Evolutionary conservation across 2,797 vertebrate species (phyloP).

Genomic region (Poecilia velifera): DNA sequence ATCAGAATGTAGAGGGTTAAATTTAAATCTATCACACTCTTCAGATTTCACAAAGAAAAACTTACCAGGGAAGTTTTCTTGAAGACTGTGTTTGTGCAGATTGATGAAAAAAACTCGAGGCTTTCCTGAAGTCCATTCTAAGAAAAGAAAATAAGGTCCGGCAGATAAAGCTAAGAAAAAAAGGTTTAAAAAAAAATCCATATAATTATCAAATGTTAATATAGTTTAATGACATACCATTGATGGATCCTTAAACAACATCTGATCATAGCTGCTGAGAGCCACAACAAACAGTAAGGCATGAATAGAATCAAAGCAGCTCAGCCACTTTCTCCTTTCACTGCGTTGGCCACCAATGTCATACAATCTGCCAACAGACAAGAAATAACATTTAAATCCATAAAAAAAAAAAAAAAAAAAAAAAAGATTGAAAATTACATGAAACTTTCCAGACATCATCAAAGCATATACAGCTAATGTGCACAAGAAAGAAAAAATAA

Average conservation of each 20-base stretch:
- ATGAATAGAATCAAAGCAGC: constrained; percentile 79
- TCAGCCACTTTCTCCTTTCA: constrained; percentile 79
- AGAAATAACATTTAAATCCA: not conserved
- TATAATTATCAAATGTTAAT: no score
- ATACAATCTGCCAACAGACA: constrained; percentile 67
- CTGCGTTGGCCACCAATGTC: constrained; percentile 79
- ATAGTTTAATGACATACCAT: constrained; percentile 52
- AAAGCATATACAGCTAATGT: not conserved
- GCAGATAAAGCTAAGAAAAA: not conserved
- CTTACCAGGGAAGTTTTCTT: constrained; percentile 70
- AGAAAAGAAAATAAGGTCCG: not conserved
- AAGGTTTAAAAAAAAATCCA: not conserved
- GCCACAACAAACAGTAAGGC: constrained; percentile 78
- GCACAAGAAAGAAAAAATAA: not conserved
- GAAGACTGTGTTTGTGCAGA: constrained; percentile 70
- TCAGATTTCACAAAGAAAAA: not conserved
- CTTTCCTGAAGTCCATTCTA: constrained; percentile 77
- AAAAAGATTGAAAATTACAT: not conserved
- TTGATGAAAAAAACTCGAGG: constrained; percentile 69
- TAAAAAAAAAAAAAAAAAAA: not conserved
- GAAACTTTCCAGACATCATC: not conserved
- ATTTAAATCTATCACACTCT: not conserved
- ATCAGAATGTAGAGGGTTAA: not conserved
- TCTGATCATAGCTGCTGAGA: constrained; percentile 78
- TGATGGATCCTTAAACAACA: constrained; percentile 46